Conservation (phyloP, 30 jellyfish, hydroid and myxozoan genomes). For the Aurelia aurita complex sp. Pacific region DNA sequence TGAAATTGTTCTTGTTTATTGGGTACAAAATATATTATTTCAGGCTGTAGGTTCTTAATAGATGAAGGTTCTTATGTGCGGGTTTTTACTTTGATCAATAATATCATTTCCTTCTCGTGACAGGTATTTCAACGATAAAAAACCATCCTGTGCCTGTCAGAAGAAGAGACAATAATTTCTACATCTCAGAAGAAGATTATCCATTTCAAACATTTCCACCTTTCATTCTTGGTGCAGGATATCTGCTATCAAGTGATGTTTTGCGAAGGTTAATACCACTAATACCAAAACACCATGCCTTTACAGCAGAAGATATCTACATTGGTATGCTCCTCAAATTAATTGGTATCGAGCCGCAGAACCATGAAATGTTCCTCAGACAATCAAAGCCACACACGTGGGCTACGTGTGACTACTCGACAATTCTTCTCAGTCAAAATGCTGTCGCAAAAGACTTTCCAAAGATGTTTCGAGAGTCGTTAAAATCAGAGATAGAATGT, state of each 20-base stretch:
- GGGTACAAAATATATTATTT: too few relatives aligned
- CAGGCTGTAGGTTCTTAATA: too few relatives aligned
- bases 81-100: not conserved
- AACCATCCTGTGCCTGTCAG: slow-evolving; percentile 28
- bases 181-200: slow-evolving; percentile 15
- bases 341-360: slow-evolving; percentile 22
- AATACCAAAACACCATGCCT: slow-evolving; percentile 25
- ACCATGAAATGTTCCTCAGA: slow-evolving; percentile 6
- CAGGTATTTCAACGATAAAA: slow-evolving; percentile 23
- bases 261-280: slow-evolving; percentile 11
- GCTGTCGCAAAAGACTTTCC: slow-evolving; percentile 42
- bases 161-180: not conserved
- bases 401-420: slow-evolving; percentile 28
- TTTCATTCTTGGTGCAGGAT: slow-evolving; percentile 26
- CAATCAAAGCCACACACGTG: slow-evolving; percentile 38
- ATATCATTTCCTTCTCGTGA: not conserved
- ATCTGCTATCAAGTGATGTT: slow-evolving; percentile 38
- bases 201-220: slow-evolving; percentile 31
- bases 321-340: slow-evolving; percentile 21
- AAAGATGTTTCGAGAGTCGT: slow-evolving; percentile 27
- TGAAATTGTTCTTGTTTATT: too few relatives aligned
- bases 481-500: slow-evolving; percentile 31
- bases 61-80: too few relatives aligned
- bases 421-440: slow-evolving; percentile 13
- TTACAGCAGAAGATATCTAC: slow-evolving; percentile 43